Conservation (phyloP, 2,888 invertebrate genomes). For the Latheticus oryzae region DNA sequence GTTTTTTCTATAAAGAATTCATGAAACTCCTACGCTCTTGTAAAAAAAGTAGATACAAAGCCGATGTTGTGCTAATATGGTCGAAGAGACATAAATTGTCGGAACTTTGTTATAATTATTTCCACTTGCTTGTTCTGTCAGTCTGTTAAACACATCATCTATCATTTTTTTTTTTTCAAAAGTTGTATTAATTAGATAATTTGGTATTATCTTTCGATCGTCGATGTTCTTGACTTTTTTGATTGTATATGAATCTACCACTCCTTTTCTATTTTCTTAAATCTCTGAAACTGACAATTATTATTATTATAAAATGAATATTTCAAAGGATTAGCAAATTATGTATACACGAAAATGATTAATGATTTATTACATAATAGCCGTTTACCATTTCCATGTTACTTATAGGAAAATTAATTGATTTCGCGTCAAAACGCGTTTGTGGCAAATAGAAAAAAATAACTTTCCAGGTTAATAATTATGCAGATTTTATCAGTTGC, state of each 20-base stretch:
- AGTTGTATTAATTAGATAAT: conserved; percentile 7
- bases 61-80: conserved; percentile 10
- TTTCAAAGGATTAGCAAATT: conserved; percentile 20
- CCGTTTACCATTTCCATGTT: conserved; percentile 19
- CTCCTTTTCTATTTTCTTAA: conserved; percentile 1
- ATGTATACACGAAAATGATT: conserved; percentile 22
- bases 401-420: conserved; percentile 30
- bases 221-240: no score
- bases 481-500: conserved; percentile 11
- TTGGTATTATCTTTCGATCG: conserved; percentile 1
- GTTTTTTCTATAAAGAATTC: no score
- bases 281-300: conserved; percentile 3
- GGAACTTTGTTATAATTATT: conserved; percentile 26
- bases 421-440: conserved; percentile 18
- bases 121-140: conserved; percentile 23
- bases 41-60: conserved; percentile 11
- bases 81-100: conserved; percentile 24
- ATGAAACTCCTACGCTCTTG: conserved; percentile 14
- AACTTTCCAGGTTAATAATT: conserved; percentile 4
- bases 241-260: no score
- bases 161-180: conserved; percentile 22
- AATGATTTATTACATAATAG: conserved; percentile 26
- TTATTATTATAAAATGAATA: conserved; percentile 12
- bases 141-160: conserved; percentile 17
- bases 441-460: conserved; percentile 5